A percentile compares a stretch with the other conserved stretches of the same genome.
Conservation (phyloP, 2,888 invertebrate species). For the Tetramorium bicarinatum region DNA sequence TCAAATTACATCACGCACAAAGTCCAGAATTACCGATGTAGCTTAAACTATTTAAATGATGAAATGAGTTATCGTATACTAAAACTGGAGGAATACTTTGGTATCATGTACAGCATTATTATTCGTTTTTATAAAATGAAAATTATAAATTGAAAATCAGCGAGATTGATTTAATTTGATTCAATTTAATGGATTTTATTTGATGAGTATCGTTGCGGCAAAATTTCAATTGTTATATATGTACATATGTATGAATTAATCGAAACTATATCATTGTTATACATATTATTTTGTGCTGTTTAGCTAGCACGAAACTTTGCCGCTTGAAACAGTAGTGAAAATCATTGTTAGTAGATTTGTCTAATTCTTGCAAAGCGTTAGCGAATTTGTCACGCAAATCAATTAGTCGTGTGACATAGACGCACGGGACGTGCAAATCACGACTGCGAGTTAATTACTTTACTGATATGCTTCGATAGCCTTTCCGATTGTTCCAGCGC, state of each 20-base stretch:
- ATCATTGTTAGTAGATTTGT: slow-evolving; percentile 21
- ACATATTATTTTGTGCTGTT: slow-evolving; percentile 14
- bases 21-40: slow-evolving; percentile 1
- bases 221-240: neutral
- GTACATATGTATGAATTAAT: neutral
- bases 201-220: neutral
- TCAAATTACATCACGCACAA: slow-evolving; percentile 52
- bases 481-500: slow-evolving; percentile 22
- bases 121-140: neutral
- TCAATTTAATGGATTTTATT: neutral
- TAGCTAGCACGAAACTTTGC: neutral
- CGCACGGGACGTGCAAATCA: slow-evolving; percentile 26
- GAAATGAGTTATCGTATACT: slow-evolving; percentile 8
- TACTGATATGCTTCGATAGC: slow-evolving; percentile 6
- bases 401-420: neutral
- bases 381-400: slow-evolving; percentile 22
- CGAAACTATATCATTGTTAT: neutral
- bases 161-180: neutral
- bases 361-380: slow-evolving; percentile 33
- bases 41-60: slow-evolving; percentile 18
- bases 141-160: neutral
- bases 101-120: neutral
- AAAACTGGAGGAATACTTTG: neutral
- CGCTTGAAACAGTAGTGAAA: slow-evolving; percentile 30
- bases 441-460: slow-evolving; percentile 39